Evolutionary conservation across 2,113 vertebrate species (phyloP).

Genomic region (Oncorhynchus gorbuscha): DNA sequence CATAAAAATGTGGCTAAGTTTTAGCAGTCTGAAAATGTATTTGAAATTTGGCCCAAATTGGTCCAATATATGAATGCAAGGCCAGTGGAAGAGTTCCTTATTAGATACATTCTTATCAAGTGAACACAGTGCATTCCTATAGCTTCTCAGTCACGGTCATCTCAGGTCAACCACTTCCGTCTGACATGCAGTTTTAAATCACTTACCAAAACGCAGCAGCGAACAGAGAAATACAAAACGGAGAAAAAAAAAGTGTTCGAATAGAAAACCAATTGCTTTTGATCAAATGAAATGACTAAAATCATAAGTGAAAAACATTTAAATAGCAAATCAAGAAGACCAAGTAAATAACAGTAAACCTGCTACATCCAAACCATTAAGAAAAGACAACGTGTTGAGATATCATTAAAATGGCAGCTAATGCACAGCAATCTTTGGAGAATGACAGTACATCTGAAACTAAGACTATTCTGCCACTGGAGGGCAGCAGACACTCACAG

Average conservation of each 20-base stretch:
- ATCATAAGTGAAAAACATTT: not conserved
- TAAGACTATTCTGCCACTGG: not conserved
- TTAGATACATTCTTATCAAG: conserved; percentile 55
- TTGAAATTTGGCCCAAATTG: not conserved
- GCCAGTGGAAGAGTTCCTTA: conserved; percentile 77
- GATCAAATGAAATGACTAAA: conserved; percentile 40
- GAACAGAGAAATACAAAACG: conserved; percentile 77
- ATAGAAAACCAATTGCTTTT: conserved; percentile 43
- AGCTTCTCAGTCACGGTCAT: conserved; percentile 44
- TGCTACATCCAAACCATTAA: conserved; percentile 18
- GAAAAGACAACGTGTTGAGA: not conserved
- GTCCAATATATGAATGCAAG: conserved; percentile 20
- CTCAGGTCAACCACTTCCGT: conserved; percentile 77
- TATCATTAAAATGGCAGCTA: not conserved
- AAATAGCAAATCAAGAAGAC: conserved; percentile 1
- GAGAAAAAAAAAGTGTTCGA: conserved; percentile 68
- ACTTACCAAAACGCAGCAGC: conserved; percentile 85
- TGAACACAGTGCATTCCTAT: conserved; percentile 64
- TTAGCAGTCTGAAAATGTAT: not conserved
- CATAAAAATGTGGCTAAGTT: not conserved
- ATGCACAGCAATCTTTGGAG: not conserved
- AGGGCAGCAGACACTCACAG: conserved; percentile 11
- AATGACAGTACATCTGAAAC: not conserved
- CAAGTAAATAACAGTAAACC: not conserved
- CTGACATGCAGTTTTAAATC: conserved; percentile 77